Conservation (phyloP, 1,140 invertebrate genomes). For the Reticulitermes speratus region DNA sequence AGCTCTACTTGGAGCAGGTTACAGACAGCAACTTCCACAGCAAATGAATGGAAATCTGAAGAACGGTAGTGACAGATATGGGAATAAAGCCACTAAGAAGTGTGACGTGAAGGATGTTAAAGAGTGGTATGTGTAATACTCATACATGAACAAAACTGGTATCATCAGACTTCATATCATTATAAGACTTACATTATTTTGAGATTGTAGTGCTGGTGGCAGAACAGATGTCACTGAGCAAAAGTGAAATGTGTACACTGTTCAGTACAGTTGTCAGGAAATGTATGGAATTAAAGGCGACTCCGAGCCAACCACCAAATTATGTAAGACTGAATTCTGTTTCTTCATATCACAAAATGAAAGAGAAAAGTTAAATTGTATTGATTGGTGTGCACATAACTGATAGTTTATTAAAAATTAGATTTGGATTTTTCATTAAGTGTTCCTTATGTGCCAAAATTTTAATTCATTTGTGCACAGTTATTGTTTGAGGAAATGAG, state of each 20-base stretch:
- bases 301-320: conserved; percentile 7
- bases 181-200: not conserved
- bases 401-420: not conserved
- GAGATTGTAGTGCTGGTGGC: not conserved
- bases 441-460: too few relatives aligned
- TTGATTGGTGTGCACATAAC: not conserved
- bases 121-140: conserved; percentile 87
- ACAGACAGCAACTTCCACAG: conserved; percentile 45
- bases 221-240: not conserved
- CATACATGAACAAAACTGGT: not conserved
- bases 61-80: conserved; percentile 44
- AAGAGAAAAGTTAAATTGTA: not conserved
- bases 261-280: not conserved
- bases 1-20: conserved; percentile 59
- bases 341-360: not conserved
- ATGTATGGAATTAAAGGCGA: not conserved
- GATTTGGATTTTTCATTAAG: too few relatives aligned
- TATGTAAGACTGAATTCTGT: conserved; percentile 3
- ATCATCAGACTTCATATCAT: conserved; percentile 2
- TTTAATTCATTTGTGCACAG: too few relatives aligned
- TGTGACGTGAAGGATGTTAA: conserved; percentile 84
- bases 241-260: not conserved
- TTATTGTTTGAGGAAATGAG: too few relatives aligned
- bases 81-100: conserved; percentile 61
- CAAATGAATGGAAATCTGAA: conserved; percentile 50